Conservation (phyloP, 2,888 invertebrate species). For the Rhorus exstirpatorius region DNA sequence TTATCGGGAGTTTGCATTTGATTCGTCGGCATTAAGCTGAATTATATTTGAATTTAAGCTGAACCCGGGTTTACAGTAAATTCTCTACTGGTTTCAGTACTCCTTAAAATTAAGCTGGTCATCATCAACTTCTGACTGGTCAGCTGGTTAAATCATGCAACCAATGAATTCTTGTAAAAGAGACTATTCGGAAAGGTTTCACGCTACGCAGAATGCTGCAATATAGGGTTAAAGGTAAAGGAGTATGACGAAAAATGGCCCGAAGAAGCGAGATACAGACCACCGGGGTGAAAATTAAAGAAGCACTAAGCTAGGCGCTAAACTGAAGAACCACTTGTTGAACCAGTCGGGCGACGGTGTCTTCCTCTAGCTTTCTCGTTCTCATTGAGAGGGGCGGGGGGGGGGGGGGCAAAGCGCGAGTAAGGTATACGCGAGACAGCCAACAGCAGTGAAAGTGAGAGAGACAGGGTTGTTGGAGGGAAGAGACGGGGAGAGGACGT, state of each 20-base stretch:
- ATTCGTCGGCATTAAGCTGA: too few species aligned
- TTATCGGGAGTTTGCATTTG: slow-evolving; percentile 37
- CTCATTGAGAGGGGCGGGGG: slow-evolving; percentile 71
- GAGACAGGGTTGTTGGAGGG: slow-evolving; percentile 55
- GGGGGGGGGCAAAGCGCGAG: slow-evolving; percentile 69
- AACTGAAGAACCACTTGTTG: slow-evolving; percentile 86
- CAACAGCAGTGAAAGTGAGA: slow-evolving; percentile 56
- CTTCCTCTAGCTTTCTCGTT: slow-evolving; percentile 58
- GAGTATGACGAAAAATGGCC: slow-evolving; percentile 36
- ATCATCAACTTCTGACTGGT: too few species aligned
- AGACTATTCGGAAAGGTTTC: background rate
- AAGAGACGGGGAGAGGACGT: slow-evolving; percentile 62
- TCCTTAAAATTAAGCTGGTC: too few species aligned
- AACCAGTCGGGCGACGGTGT: slow-evolving; percentile 74
- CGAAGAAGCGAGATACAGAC: slow-evolving; percentile 60
- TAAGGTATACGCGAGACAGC: slow-evolving; percentile 60
- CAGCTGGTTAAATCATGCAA: too few species aligned
- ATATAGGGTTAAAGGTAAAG: slow-evolving; percentile 36
- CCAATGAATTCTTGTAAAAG: too few species aligned
- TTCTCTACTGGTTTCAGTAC: too few species aligned
- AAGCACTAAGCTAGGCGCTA: slow-evolving; percentile 85
- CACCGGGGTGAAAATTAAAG: slow-evolving; percentile 82
- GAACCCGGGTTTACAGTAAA: too few species aligned
- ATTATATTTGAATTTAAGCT: too few species aligned
- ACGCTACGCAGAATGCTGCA: background rate